These are phyloP conservation scores for Rhadinocentrus ornatus DNA, from an alignment of 2,797 vertebrate species.

Conservation along the genomic window DNA sequence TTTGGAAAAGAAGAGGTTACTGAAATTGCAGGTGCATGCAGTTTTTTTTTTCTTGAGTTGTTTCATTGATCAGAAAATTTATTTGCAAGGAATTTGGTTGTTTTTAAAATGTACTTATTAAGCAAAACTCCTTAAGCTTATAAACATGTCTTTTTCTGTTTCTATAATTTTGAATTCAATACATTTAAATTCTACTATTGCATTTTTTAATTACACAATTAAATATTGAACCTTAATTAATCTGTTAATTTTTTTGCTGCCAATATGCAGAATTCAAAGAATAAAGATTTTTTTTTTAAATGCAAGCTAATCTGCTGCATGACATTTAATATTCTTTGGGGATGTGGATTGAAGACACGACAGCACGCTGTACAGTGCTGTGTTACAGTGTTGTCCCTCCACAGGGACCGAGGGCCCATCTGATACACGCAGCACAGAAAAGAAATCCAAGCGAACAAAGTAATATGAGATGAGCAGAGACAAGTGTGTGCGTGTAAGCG, in stretches of 20 bases:
- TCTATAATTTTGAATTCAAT: too few relatives aligned
- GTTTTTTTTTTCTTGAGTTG: too few relatives aligned
- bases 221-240: not conserved
- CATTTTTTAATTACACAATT: not conserved
- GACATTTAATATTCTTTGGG: slow-evolving; percentile 78
- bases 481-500: slow-evolving; percentile 38
- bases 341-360: slow-evolving; percentile 65
- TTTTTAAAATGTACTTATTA: too few relatives aligned
- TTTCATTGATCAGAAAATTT: too few relatives aligned
- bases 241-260: not conserved
- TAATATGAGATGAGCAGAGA: slow-evolving; percentile 67
- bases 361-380: slow-evolving; percentile 67
- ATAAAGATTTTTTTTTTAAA: slow-evolving; percentile 37
- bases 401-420: slow-evolving; percentile 71
- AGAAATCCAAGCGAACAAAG: slow-evolving; percentile 77
- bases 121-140: too few relatives aligned
- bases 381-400: slow-evolving; percentile 77
- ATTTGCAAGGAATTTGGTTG: too few relatives aligned
- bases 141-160: too few relatives aligned
- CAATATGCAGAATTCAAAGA: slow-evolving; percentile 23
- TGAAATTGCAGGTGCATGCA: not conserved
- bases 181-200: not conserved
- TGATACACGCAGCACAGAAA: slow-evolving; percentile 74
- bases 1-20: slow-evolving; percentile 9
- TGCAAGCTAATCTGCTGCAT: slow-evolving; percentile 68